Evolutionary conservation across 2,888 invertebrate genomes (phyloP), one percentile per base, ranked within the genome.

Genomic region (Acleris holmiana): DNA sequence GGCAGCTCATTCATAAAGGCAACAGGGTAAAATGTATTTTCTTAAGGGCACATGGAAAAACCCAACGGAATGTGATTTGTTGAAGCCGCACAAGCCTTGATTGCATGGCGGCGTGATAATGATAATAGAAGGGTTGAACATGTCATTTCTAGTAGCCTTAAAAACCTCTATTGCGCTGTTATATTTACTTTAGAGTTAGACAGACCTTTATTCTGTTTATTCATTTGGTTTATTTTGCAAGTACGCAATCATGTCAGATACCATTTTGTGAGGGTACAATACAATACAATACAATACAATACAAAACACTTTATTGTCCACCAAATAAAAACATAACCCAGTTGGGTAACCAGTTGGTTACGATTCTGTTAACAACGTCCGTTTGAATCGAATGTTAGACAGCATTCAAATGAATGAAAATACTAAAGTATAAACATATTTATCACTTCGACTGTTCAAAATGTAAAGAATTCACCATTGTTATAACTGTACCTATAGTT

Each of bases 281-380:
- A n/a, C n/a, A n/a, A n/a, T n/a, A n/a, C n/a, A n/a, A n/a, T n/a
- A n/a, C n/a, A n/a, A n/a, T n/a, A n/a, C n/a, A n/a, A n/a, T n/a
- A n/a, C n/a, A n/a, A n/a, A n/a, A n/a, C n/a, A n/a, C n/a, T n/a
- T n/a, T n/a, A n/a, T n/a, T n/a, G n/a, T n/a, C n/a, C n/a, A n/a
- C n/a, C n/a, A n/a, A n/a, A n/a, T n/a, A n/a, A n/a, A n/a, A n/a
- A n/a, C n/a, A n/a, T n/a, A n/a, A n/a, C n/a, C n/a, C n/a, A n/a
- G n/a, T n/a, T n/a, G n/a, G n/a, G 0, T 35, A 35, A 35, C 4
- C 35, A 35, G 35, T 29, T 29, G 29, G 29, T 29, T 29, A 2
- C 10, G 29, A 29, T 29, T 29, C 17, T 47, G 53, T 61, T 61
- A 53, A 61, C 53, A 47, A 47, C 47, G 35, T 21, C 18, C 17